Percentiles rank a stretch among this genome's conserved stretches.
phyloP scores from a whole-genome alignment of 2,888 invertebrate species.

The Brachyptera risi region DNA sequence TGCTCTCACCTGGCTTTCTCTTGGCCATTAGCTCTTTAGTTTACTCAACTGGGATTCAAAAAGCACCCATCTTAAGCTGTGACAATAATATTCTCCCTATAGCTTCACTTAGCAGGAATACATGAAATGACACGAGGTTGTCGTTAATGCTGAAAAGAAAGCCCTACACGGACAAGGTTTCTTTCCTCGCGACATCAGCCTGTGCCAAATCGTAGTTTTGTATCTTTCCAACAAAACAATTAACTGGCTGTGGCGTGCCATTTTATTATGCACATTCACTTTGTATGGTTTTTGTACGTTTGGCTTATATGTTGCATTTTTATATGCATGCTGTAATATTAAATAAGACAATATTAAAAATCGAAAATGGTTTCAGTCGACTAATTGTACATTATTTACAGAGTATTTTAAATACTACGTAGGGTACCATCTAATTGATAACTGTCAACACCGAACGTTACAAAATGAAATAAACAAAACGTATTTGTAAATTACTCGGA shows the following conservation, averaged over 20 bases:
- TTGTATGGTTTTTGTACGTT: constrained; percentile 26
- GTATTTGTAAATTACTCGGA: too few relatives aligned
- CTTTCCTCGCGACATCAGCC: too few relatives aligned
- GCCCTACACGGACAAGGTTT: constrained; percentile 28
- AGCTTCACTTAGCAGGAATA: neutral
- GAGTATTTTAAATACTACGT: too few relatives aligned
- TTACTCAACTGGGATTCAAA: constrained; percentile 30
- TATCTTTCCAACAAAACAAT: constrained; percentile 31
- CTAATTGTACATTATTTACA: neutral
- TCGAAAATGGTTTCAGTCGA: neutral
- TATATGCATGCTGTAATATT: constrained; percentile 34
- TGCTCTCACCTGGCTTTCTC: constrained; percentile 23
- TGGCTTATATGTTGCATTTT: constrained; percentile 32
- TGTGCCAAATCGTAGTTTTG: constrained; percentile 29
- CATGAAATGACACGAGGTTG: neutral
- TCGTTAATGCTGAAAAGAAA: constrained; percentile 33
- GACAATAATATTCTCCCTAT: constrained; percentile 28
- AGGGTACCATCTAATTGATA: too few relatives aligned
- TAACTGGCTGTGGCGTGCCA: constrained; percentile 18
- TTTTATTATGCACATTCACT: neutral
- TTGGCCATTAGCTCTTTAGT: constrained; percentile 31
- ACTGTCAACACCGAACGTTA: too few relatives aligned
- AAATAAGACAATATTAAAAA: constrained; percentile 32
- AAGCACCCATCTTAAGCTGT: constrained; percentile 28
- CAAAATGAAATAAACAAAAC: too few relatives aligned